phyloP scores from a whole-genome alignment of 2,888 invertebrate genomes.

The Candidula unifasciata region DNA sequence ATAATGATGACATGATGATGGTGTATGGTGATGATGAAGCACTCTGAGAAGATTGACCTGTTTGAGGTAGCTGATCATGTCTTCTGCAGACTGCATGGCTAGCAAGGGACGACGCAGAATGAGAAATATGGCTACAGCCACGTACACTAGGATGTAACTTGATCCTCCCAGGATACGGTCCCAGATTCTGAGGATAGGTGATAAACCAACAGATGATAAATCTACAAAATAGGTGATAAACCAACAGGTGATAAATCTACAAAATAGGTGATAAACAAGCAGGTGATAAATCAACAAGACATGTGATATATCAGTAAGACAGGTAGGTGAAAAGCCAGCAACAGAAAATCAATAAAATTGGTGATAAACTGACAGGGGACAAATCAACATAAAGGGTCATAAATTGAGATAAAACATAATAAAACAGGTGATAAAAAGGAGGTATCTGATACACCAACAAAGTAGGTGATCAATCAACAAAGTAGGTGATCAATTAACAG shows the following conservation, averaged over 20 bases:
- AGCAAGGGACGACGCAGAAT: conserved; percentile 85
- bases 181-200: conserved; percentile 85
- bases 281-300: not conserved
- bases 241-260: not conserved
- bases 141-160: conserved; percentile 87
- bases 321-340: too few species aligned
- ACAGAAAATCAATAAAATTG: too few species aligned
- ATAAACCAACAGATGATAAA: not conserved
- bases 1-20: not conserved
- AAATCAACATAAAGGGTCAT: too few species aligned
- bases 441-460: too few species aligned
- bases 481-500: too few species aligned
- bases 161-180: conserved; percentile 92
- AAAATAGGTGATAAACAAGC: too few species aligned
- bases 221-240: not conserved
- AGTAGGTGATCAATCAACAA: too few species aligned
- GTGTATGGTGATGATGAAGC: not conserved
- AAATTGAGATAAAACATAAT: too few species aligned
- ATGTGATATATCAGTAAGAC: not conserved
- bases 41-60: conserved; percentile 80
- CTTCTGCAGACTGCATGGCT: conserved; percentile 82
- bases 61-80: conserved; percentile 84
- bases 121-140: conserved; percentile 86
- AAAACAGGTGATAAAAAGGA: too few species aligned
- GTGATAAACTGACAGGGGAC: too few species aligned